These are phyloP conservation scores for Henicopernis longicauda DNA, from an alignment of 2,113 vertebrate genomes.

Conservation along the genomic window DNA sequence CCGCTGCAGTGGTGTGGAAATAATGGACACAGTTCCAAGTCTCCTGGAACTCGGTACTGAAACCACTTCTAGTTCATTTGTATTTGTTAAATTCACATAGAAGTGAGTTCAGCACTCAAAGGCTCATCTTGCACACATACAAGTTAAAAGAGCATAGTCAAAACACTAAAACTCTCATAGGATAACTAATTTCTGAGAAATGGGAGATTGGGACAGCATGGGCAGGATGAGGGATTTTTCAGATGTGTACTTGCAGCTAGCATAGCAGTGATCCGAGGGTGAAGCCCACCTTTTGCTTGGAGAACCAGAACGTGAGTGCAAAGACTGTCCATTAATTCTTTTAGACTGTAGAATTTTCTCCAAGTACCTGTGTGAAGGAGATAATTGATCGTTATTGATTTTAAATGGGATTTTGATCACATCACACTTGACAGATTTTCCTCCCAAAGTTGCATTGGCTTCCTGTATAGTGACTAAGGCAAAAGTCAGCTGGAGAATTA, in stretches of 20 bases:
- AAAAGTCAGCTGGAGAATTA: background rate
- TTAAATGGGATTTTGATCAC: background rate
- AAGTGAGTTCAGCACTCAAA: background rate
- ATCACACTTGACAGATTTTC: background rate
- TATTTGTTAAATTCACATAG: too few species aligned
- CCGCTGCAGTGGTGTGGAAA: background rate
- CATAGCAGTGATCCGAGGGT: background rate
- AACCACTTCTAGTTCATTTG: background rate
- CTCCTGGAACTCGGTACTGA: background rate
- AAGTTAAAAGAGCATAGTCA: background rate
- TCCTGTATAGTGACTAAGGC: background rate
- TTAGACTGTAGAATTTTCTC: background rate
- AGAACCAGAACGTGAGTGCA: accelerated
- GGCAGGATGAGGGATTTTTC: background rate
- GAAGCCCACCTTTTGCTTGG: background rate
- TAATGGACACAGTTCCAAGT: background rate
- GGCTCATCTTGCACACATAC: background rate
- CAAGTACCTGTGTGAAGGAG: background rate
- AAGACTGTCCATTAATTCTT: background rate
- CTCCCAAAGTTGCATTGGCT: background rate
- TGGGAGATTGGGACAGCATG: accelerated
- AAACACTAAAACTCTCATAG: background rate
- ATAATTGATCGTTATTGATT: background rate
- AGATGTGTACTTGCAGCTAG: accelerated
- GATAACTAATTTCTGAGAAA: background rate